Evolutionary conservation across 2,113 vertebrate species (phyloP).

Genomic region (Colinus virginianus): DNA sequence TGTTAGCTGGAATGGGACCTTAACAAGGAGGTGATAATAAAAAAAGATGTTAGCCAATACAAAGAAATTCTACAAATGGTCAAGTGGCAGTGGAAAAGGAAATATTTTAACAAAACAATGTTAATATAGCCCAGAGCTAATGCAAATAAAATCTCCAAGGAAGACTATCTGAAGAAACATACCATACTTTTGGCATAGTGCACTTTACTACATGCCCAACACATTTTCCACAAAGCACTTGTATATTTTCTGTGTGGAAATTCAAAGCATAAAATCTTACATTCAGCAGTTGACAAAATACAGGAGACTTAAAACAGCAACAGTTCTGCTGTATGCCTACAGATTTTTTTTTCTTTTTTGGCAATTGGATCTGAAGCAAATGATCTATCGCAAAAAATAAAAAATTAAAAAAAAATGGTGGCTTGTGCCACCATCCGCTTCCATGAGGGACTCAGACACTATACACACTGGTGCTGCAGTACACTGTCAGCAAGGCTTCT

Average conservation of each 20-base stretch:
- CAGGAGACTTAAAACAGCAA: slow-evolving; percentile 47
- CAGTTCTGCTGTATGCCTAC: not conserved
- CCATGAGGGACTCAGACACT: accelerated
- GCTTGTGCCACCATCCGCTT: not conserved
- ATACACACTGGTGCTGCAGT: not conserved
- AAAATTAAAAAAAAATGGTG: no score
- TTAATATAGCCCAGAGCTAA: slow-evolving; percentile 22
- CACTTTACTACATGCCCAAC: not conserved
- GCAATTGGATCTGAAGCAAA: slow-evolving; percentile 51
- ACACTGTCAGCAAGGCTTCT: not conserved
- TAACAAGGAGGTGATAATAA: slow-evolving; percentile 25
- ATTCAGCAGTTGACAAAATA: slow-evolving; percentile 61
- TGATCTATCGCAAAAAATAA: not conserved
- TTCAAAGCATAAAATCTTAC: slow-evolving; percentile 43
- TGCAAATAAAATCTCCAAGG: slow-evolving; percentile 29
- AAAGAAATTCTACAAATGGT: slow-evolving; percentile 43
- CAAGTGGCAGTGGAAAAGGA: slow-evolving; percentile 49
- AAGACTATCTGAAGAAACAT: slow-evolving; percentile 34
- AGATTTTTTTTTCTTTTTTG: slow-evolving; percentile 57
- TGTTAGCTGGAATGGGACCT: slow-evolving; percentile 39
- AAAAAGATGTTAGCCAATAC: slow-evolving; percentile 20
- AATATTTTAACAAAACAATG: slow-evolving; percentile 51
- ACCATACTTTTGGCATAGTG: not conserved
- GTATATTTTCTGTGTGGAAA: slow-evolving; percentile 66
- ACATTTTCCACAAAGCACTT: slow-evolving; percentile 60